These are phyloP conservation scores for Calyptomena viridis DNA, from an alignment of 2,113 vertebrate genomes.

Conservation along the genomic window DNA sequence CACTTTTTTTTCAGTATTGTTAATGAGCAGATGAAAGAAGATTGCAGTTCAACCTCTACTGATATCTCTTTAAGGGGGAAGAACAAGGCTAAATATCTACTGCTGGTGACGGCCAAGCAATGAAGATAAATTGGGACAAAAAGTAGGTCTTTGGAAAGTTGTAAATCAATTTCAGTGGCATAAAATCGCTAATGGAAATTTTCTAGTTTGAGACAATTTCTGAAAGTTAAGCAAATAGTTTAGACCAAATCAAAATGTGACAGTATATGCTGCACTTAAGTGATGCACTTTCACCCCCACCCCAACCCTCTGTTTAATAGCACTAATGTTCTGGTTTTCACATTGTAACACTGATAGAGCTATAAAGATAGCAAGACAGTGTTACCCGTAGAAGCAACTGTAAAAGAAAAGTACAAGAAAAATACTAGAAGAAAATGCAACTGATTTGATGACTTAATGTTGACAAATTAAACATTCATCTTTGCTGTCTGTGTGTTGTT, in stretches of 20 bases:
- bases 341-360: neutral
- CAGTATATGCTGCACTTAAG: neutral
- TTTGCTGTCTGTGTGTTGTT: neutral
- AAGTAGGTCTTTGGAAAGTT: neutral
- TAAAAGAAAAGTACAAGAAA: neutral
- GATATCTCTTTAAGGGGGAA: neutral
- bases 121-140: neutral
- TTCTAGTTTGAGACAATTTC: neutral
- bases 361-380: neutral
- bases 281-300: neutral
- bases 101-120: neutral
- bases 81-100: neutral
- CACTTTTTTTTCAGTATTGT: neutral
- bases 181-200: neutral
- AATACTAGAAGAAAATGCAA: neutral
- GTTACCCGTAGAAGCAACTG: neutral
- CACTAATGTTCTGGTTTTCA: neutral
- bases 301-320: neutral
- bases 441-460: neutral
- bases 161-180: neutral
- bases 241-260: neutral
- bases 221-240: neutral
- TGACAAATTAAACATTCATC: neutral
- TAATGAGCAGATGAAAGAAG: neutral
- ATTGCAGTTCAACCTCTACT: neutral